These are phyloP conservation scores for Pyrrhosoma nymphula DNA, from an alignment of 2,888 invertebrate species.

Conservation along the genomic window DNA sequence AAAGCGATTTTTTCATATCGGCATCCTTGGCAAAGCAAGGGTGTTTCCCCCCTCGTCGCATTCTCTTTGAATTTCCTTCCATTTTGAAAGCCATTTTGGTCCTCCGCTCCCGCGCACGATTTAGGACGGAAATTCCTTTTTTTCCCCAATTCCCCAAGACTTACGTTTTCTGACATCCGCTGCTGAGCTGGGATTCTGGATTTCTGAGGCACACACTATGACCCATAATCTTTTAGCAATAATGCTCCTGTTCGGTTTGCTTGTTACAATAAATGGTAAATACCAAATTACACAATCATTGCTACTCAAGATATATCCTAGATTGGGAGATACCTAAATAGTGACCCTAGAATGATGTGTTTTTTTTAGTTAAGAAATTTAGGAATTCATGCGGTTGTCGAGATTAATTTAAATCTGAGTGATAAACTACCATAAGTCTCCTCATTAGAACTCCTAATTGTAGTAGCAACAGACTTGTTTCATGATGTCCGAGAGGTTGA, in stretches of 20 bases:
- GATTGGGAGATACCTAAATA: too few relatives aligned
- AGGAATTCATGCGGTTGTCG: too few relatives aligned
- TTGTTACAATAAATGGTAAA: background rate
- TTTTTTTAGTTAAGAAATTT: too few relatives aligned
- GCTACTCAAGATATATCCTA: too few relatives aligned
- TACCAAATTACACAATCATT: too few relatives aligned
- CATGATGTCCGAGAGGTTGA: too few relatives aligned
- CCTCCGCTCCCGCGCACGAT: background rate
- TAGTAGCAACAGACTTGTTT: too few relatives aligned
- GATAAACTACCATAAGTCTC: too few relatives aligned
- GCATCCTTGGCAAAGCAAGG: slow-evolving; percentile 16
- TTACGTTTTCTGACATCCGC: background rate
- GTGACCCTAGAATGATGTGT: too few relatives aligned
- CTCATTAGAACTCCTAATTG: too few relatives aligned
- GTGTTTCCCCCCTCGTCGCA: background rate
- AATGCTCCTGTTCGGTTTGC: background rate
- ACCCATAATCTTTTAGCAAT: background rate
- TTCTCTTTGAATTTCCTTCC: background rate
- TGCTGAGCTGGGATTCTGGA: background rate
- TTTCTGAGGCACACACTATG: background rate
- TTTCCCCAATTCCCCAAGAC: background rate
- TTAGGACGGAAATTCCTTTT: background rate
- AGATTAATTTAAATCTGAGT: too few relatives aligned
- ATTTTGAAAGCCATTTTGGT: slow-evolving; percentile 15
- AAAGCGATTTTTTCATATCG: background rate